Evolutionary conservation across 2,797 vertebrate species (phyloP).

Genomic region (Parauchenoglanis punctatus): DNA sequence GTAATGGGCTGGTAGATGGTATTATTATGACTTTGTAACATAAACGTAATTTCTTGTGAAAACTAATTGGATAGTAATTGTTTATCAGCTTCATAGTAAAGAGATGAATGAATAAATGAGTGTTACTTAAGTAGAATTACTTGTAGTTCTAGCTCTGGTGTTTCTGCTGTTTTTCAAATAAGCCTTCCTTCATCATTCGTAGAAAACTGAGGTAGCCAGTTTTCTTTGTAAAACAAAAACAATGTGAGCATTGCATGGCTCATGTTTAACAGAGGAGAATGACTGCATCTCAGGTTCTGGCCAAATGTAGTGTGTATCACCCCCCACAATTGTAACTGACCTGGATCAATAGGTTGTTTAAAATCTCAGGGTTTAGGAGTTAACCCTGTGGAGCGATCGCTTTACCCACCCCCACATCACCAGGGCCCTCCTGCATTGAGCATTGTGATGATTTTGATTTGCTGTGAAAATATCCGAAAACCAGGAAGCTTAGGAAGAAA

Average conservation of each 20-base stretch:
- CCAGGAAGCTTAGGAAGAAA: background rate
- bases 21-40: background rate
- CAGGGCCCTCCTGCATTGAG: background rate
- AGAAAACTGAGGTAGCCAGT: background rate
- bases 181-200: background rate
- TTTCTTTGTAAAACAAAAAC: background rate
- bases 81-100: background rate
- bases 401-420: slow-evolving; percentile 19
- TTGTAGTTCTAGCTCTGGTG: background rate
- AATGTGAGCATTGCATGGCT: background rate
- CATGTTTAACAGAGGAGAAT: background rate
- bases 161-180: background rate
- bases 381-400: slow-evolving; percentile 34
- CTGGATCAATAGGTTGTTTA: slow-evolving; percentile 64
- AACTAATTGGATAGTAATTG: background rate
- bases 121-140: background rate
- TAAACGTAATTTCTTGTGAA: background rate
- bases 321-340: slow-evolving; percentile 40
- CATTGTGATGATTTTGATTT: background rate
- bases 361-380: slow-evolving; percentile 54
- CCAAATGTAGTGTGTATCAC: background rate
- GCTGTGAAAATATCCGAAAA: background rate
- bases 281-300: slow-evolving; percentile 7
- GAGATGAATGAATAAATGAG: background rate
- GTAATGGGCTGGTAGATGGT: too few species aligned